A percentile compares a stretch with the other conserved stretches of the same genome.
phyloP scores from a whole-genome alignment of 1,140 invertebrate species.

The Catajapyx aquilonaris region DNA sequence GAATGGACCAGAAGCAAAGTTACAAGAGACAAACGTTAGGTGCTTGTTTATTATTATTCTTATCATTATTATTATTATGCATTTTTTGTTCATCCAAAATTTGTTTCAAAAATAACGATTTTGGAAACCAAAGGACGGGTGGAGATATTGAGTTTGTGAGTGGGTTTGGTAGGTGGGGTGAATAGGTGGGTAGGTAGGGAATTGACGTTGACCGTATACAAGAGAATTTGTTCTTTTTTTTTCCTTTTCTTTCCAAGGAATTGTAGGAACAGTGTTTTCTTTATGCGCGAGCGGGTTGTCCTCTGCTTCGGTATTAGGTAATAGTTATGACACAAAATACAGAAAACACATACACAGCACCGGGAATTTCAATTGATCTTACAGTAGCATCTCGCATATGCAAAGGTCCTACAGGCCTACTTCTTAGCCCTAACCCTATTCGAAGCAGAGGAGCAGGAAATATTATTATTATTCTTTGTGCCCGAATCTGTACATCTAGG shows the following conservation, averaged over 20 bases:
- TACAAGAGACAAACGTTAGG: too few relatives aligned
- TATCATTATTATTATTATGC: background rate
- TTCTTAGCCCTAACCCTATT: background rate
- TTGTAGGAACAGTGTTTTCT: background rate
- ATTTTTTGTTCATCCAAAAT: background rate
- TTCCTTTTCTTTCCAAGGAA: background rate
- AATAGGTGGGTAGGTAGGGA: background rate
- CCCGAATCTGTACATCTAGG: background rate
- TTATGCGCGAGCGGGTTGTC: background rate
- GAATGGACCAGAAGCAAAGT: too few relatives aligned
- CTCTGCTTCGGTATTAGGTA: too few relatives aligned
- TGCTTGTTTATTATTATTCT: too few relatives aligned
- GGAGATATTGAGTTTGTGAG: too few relatives aligned
- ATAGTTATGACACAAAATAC: conserved; percentile 1
- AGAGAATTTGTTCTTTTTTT: background rate
- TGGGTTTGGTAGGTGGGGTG: background rate
- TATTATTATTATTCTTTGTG: background rate
- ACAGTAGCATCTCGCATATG: background rate
- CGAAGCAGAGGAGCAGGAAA: background rate
- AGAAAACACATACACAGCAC: background rate
- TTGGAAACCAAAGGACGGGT: too few relatives aligned
- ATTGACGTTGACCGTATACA: background rate
- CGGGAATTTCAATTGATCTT: background rate
- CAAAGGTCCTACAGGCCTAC: background rate
- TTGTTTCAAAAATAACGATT: too few relatives aligned